Conservation (phyloP, 1,140 invertebrate species). For the Drosophila lowei region DNA sequence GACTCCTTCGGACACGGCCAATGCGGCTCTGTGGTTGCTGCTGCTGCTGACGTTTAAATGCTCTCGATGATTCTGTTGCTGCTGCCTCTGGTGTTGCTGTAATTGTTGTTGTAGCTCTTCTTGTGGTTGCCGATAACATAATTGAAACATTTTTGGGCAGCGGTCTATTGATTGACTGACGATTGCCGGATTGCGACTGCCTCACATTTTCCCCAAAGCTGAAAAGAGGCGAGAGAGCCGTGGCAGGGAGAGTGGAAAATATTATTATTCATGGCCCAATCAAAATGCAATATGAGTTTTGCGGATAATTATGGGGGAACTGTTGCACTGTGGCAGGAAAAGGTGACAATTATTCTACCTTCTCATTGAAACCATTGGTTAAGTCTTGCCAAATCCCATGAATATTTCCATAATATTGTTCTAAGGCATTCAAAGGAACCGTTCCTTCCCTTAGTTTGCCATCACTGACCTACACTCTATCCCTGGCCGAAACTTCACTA, state of each 20-base stretch:
- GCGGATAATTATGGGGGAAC: too few relatives aligned
- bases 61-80: conserved; percentile 35
- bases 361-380: too few relatives aligned
- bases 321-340: too few relatives aligned
- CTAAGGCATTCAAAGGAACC: too few relatives aligned
- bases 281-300: too few relatives aligned
- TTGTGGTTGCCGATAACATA: conserved; percentile 68
- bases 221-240: neutral
- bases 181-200: conserved; percentile 29
- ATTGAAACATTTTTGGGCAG: conserved; percentile 77
- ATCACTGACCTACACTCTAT: too few relatives aligned
- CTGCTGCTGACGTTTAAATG: conserved; percentile 29
- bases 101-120: conserved; percentile 37
- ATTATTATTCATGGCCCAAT: too few relatives aligned
- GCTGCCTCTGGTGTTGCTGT: conserved; percentile 31
- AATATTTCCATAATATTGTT: too few relatives aligned
- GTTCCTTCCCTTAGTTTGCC: too few relatives aligned
- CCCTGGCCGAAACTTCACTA: neutral
- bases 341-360: too few relatives aligned
- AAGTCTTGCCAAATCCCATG: too few relatives aligned
- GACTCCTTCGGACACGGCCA: neutral
- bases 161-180: conserved; percentile 66
- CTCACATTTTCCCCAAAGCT: conserved; percentile 56
- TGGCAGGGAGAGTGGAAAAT: too few relatives aligned
- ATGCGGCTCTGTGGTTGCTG: conserved; percentile 21